Percentiles rank a stretch among this genome's conserved stretches.
Evolutionary conservation across 2,888 invertebrate genomes (phyloP).

Genomic region (Scrobipalpa costella): DNA sequence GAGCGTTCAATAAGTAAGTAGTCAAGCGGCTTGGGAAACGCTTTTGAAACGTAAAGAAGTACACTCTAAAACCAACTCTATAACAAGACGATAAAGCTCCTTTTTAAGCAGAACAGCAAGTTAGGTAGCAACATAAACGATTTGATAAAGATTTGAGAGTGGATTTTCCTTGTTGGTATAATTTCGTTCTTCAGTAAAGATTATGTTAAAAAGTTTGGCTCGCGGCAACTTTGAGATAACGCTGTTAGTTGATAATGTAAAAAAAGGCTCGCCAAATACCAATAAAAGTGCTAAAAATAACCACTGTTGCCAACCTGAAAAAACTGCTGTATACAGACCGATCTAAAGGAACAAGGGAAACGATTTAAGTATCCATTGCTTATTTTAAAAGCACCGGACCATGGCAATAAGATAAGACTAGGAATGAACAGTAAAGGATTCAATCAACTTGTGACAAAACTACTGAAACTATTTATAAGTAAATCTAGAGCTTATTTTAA

Average conservation of each 20-base stretch:
- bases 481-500: too few species aligned
- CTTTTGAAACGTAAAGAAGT: background rate
- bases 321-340: too few species aligned
- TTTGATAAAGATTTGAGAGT: constrained; percentile 5
- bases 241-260: background rate
- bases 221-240: constrained; percentile 5
- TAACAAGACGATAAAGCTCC: background rate
- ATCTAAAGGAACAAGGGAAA: too few species aligned
- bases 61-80: background rate
- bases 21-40: constrained; percentile 6
- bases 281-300: background rate
- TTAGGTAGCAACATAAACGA: constrained; percentile 1
- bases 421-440: too few species aligned
- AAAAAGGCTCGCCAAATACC: background rate
- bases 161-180: constrained; percentile 10
- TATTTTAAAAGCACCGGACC: too few species aligned
- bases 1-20: constrained; percentile 15
- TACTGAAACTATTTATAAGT: too few species aligned
- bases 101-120: background rate
- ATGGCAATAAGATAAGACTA: too few species aligned
- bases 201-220: background rate
- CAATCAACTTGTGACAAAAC: too few species aligned
- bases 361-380: too few species aligned
- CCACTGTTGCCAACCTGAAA: background rate
- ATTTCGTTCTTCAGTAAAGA: constrained; percentile 2